Evolutionary conservation across 2,888 invertebrate species (phyloP), one percentile per base, ranked within the genome.

Genomic region (Macrosoma leucophasiata): DNA sequence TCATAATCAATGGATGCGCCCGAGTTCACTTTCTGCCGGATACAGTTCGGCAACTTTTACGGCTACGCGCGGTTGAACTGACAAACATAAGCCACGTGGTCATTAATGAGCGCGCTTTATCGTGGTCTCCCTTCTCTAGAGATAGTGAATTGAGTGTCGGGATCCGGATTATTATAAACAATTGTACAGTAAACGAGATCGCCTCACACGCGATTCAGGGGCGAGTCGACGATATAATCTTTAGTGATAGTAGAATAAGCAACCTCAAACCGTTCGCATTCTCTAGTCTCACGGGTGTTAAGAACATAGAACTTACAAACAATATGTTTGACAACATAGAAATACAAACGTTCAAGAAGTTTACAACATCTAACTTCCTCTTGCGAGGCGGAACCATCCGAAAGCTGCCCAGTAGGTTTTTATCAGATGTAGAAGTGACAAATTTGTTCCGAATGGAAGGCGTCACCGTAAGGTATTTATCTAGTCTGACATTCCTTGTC

Each of bases 311-410:
- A 45, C 74, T 94, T 43, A 81, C 77, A 17, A 85, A 90, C 50
- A 89, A 90, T 35, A 62, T 64, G 2, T 82, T 91, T 24, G 78
- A 86, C 22, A 85, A 77, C 28, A 85, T 93, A 26, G 89, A 91
- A 47, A 86, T 86, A 21, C 89, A 93, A 71, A 88, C 92, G 2
- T 93, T 94, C 55, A 94, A 93, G 57, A 92, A 92, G 69, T 92
- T 94, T 58, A 87, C 89, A 13, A 88, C 91, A 0, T 85, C 87
- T 18, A 87, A 87, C 46, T 85, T 94, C 43, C 77, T 87, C 44
- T 67, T 94, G 29, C 82, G 85, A 22, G 89, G 90, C 3, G 88
- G 90, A 12, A 71, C 58, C 7, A 86, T 92, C 26, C 70, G 77
- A 14, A 79, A 77, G 29, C 63, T 93, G 38, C 91, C 92, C 3